Base-by-base conservation (phyloP, 2,113 vertebrate genomes). In the Rhinogobius similis region DNA sequence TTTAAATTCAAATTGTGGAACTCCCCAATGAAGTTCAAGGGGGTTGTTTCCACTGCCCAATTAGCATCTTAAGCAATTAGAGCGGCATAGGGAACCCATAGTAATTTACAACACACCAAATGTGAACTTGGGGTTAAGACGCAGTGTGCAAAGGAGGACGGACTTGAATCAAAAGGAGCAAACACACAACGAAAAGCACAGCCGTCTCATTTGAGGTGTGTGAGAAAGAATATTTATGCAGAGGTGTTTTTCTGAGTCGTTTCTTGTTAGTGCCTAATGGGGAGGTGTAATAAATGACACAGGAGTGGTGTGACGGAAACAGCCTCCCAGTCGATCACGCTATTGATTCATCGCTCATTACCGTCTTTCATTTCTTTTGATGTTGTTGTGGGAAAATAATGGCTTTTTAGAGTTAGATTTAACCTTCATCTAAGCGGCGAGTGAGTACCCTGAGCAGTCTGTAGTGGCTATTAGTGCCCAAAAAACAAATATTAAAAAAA, bases 41-140 rank as follows among this genome's bases (percentile, higher is more conserved):
- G 74, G 82, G 87, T 84, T 65, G 62, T 85, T 90, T 86, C 83
- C 86, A 73, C 85, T 87, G 82, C 82, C 90, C 88, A 92, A 93
- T 93, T 92, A 93, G 87, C 88, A 85, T 90, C 84, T 84, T 69
- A 76, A 83, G 90, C 89, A 91, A 93, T 91, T 90, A 91, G 78
- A 85, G 84, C 50, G 27, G 82, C 24, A 75, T 77, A 73, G 77
- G 76, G 84, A 84, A 83, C 78, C 82, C 69, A 77, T 76, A 77
- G 85, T 84, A 65, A 83, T 80, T 87, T 90, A 79, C 56, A 80
- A 62, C 62, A 21, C 58, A 78, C 77, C 72, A 43, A 79, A 70
- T 85, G 79, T 68, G 68, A 88, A 84, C 79, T 67, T 20, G 18
- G 56, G 82, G 85, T 88, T 81, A 77, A 69, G 83, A 68, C 67